Evolutionary conservation across 2,888 invertebrate genomes (phyloP), one percentile per base, ranked within the genome.

Genomic region (Mythimna pallens): DNA sequence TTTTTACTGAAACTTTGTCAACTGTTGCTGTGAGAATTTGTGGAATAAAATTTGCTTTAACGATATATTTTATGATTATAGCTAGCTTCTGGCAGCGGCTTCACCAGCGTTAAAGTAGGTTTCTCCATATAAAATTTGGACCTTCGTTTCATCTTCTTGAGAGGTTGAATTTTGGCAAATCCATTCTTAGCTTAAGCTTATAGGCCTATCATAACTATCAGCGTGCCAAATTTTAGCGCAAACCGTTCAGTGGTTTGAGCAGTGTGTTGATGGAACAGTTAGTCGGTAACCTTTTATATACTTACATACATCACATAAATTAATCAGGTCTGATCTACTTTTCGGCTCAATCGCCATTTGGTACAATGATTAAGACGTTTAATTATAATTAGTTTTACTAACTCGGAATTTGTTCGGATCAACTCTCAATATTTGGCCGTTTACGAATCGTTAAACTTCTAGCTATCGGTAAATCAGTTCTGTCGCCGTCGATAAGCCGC

Each of bases 391-490:
- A 70, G 54, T 55, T 40, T 70, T 55, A 59, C 30, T 40, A 59
- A 69, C 64, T 73, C 36, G 1, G 3, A 61, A 65, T n/a, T 58
- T 71, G 65, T 52, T 78, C 54, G 66, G 66, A 61, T 81, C 65
- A 75, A 25, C 75, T 59, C 65, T 63, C 59, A 58, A 68, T 70
- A 77, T 69, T 73, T 30, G 61, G 52, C 14, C 54, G 54, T 58
- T 73, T 63, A 59, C 82, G 81, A 64, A 71, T 81, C 34, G 71
- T 30, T 82, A 57, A 79, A 82, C 72, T 65, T 40, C 3, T 40
- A 62, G 81, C 36, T 76, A 81, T 82, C 81, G 57, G 43, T 54
- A 76, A 82, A 81, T 81, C 81, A 76, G 82, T 67, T 72, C 70
- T 73, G 67, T 76, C 65, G 66, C 70, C 75, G 64, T 59, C 66